These are phyloP conservation scores for Thymelicus sylvestris DNA, from an alignment of 2,888 invertebrate genomes.

Conservation along the genomic window DNA sequence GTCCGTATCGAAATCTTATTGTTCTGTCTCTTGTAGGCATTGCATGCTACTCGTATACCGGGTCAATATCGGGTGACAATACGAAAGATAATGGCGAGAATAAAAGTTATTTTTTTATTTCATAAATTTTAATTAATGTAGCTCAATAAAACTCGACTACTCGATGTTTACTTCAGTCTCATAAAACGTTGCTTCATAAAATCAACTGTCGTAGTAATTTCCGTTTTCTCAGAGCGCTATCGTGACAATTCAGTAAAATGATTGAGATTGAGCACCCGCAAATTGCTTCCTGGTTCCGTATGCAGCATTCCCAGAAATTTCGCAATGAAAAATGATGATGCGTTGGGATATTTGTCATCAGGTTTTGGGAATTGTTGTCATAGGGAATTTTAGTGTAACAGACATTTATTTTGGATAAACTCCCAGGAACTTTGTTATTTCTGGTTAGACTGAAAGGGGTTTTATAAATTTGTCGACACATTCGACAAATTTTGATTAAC, in stretches of 20 bases:
- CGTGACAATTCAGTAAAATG: slow-evolving; percentile 29
- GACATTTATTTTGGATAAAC: slow-evolving; percentile 5
- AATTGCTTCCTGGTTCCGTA: slow-evolving; percentile 30
- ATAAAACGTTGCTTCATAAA: slow-evolving; percentile 23
- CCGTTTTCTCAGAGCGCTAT: slow-evolving; percentile 6
- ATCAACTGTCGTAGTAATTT: slow-evolving; percentile 17
- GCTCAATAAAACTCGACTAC: no score
- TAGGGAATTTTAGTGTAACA: slow-evolving; percentile 7
- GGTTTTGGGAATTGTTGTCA: slow-evolving; percentile 23
- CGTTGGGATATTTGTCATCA: slow-evolving; percentile 29
- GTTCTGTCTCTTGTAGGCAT: no score
- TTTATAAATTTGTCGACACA: no score
- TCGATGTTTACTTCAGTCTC: not conserved
- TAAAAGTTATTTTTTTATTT: no score
- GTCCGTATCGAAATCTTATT: no score
- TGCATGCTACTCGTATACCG: no score
- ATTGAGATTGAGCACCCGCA: slow-evolving; percentile 31
- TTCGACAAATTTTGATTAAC: no score
- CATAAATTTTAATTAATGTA: no score
- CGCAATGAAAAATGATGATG: slow-evolving; percentile 24
- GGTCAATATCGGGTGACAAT: no score
- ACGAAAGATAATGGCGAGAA: no score
- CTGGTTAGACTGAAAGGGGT: no score
- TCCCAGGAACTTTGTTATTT: no score
- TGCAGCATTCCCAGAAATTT: slow-evolving; percentile 26